Evolutionary conservation across 1,140 invertebrate species (phyloP).

Genomic region (Bradysia coprophila): DNA sequence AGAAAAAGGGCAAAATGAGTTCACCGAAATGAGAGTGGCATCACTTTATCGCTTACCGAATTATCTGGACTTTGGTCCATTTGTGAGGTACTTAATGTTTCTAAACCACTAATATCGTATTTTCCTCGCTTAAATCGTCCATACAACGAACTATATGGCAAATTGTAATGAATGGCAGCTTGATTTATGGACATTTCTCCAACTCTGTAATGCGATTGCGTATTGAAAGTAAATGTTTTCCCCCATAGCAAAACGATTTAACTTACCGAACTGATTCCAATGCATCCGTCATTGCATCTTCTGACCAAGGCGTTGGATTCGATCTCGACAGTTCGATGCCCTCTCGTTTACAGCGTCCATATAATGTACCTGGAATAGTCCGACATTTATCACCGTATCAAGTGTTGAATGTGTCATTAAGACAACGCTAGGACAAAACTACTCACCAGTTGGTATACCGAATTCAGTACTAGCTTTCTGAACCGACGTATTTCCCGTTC

Average conservation of each 20-base stretch:
- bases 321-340: slow-evolving; percentile 71
- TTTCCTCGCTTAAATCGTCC: slow-evolving; percentile 69
- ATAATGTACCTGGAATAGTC: slow-evolving; percentile 44
- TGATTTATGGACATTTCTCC: slow-evolving; percentile 87
- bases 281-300: slow-evolving; percentile 75
- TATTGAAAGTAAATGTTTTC: slow-evolving; percentile 3
- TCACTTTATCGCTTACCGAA: slow-evolving; percentile 16
- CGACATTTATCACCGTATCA: too few species aligned
- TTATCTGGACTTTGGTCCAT: slow-evolving; percentile 25
- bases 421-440: too few species aligned
- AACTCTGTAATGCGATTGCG: slow-evolving; percentile 38
- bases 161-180: slow-evolving; percentile 78
- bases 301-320: slow-evolving; percentile 75
- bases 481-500: slow-evolving; percentile 63
- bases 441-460: slow-evolving; percentile 56
- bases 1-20: slow-evolving; percentile 8
- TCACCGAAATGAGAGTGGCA: neutral
- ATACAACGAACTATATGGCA: slow-evolving; percentile 76
- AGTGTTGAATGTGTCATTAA: too few species aligned
- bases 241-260: slow-evolving; percentile 2
- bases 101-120: slow-evolving; percentile 17
- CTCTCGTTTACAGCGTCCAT: slow-evolving; percentile 70
- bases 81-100: slow-evolving; percentile 17
- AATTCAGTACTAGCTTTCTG: slow-evolving; percentile 68
- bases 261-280: slow-evolving; percentile 58